Evolutionary conservation across 2,797 vertebrate species (phyloP), one percentile per base, ranked within the genome.

Genomic region (Poeciliopsis infans): DNA sequence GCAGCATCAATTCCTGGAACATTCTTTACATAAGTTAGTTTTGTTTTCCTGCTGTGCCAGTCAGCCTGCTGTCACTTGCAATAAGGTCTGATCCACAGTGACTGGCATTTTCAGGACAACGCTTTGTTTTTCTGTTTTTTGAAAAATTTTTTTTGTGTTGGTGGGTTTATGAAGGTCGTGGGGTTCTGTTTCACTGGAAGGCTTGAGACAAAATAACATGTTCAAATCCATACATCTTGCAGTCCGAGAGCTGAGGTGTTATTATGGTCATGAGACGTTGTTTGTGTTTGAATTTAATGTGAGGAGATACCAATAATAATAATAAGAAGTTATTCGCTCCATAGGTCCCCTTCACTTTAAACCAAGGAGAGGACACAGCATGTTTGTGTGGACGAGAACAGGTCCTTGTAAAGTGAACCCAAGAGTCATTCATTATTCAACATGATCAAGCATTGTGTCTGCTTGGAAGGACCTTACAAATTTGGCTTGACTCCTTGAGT

Each of bases 41-140:
- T 73, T 85, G 79, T 83, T 79, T 84, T 70, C 43, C 8, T 71
- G 72, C 28, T 3, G 66, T 69, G 5, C 31, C 45, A 6, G 11
- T 72, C n/a, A 51, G 79, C 57, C 86, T 86, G 51, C 90, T 78
- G 91, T 88, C 78, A 75, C 88, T 96, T 96, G 95, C 96, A 87
- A 95, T 97, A 85, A 96, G 95, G 92, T 82, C 64, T 16, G 83
- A 92, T 96, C 82, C 95, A 96, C 64, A 94, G 95, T 88, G 94
- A 96, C 87, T 97, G 97, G 95, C 95, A 96, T 84, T 97, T 96
- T 90, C 92, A 96, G 61, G 96, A 97, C 92, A 25, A 15, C 11
- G 20, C 41, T 68, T 39, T 41, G 20, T 39, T 11, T 11, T 4
- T 0, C 18, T 39, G 8, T 8, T 39, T 36, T 39, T 39, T 39